These are phyloP conservation scores for Mallotus villosus DNA, from an alignment of 2,797 vertebrate species.

Conservation along the genomic window DNA sequence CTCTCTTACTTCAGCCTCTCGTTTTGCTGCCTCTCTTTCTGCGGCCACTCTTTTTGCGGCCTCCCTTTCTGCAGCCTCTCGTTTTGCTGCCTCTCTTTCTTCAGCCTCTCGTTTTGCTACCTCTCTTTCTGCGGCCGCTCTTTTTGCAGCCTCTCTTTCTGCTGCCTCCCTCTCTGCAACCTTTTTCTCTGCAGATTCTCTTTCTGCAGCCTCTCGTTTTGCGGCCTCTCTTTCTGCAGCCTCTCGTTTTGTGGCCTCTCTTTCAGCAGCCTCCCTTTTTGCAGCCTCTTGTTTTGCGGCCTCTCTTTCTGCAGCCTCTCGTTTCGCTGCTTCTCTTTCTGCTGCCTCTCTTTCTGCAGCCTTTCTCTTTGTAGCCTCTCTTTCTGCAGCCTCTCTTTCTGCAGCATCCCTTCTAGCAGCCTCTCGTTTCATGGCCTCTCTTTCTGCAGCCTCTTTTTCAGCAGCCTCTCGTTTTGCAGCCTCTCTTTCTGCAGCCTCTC, in stretches of 20 bases:
- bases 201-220: background rate
- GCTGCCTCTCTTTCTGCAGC: background rate
- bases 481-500: background rate
- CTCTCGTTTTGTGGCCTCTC: background rate
- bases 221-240: background rate
- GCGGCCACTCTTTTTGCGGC: background rate
- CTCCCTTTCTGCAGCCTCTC: background rate
- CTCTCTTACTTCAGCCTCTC: too few species aligned
- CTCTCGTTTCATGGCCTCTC: background rate
- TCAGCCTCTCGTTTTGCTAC: background rate
- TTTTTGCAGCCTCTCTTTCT: background rate
- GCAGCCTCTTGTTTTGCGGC: background rate
- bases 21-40: too few species aligned
- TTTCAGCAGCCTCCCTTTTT: background rate
- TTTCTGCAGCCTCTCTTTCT: background rate
- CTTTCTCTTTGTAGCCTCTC: background rate
- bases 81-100: background rate
- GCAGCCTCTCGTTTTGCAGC: background rate
- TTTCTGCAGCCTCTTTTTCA: background rate
- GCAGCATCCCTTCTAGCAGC: background rate
- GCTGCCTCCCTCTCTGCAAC: background rate
- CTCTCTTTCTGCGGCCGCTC: background rate
- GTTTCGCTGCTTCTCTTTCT: background rate
- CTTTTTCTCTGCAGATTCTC: background rate
- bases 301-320: background rate